Evolutionary conservation across 2,113 vertebrate species (phyloP).

Genomic region (Apodemus speciosus): DNA sequence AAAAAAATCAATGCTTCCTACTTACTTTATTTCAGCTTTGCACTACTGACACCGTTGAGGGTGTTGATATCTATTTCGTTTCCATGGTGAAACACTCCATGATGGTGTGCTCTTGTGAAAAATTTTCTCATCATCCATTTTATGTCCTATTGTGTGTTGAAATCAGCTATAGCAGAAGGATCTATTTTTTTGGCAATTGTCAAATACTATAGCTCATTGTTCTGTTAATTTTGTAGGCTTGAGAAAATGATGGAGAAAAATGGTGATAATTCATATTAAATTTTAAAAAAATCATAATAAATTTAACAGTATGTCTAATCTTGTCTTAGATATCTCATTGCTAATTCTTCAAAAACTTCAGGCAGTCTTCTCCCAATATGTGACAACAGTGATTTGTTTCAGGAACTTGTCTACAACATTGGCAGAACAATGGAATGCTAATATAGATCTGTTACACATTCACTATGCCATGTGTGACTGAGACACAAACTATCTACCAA

Average conservation of each 20-base stretch:
- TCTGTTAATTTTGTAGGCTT: constrained; percentile 50
- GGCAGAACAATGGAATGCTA: constrained; percentile 18
- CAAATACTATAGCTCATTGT: constrained; percentile 33
- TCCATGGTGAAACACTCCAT: background rate
- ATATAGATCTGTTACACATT: background rate
- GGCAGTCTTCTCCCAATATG: background rate
- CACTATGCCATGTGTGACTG: background rate
- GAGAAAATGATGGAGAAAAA: constrained; percentile 19
- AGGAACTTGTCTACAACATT: background rate
- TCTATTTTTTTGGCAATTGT: constrained; percentile 33
- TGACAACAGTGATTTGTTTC: constrained; percentile 14
- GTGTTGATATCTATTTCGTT: background rate
- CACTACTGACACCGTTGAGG: background rate
- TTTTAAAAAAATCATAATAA: constrained; percentile 24
- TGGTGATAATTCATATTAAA: constrained; percentile 12
- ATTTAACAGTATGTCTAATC: constrained; percentile 5
- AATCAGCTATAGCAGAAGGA: background rate
- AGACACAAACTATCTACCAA: constrained; percentile 10
- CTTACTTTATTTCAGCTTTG: constrained; percentile 40
- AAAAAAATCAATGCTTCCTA: background rate
- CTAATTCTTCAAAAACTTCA: background rate
- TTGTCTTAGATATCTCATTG: constrained; percentile 25
- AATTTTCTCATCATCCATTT: background rate
- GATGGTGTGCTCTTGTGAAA: background rate
- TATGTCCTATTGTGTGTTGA: background rate